Base-by-base conservation (phyloP, 2,113 vertebrate species). In the Ginglymostoma cirratum region DNA sequence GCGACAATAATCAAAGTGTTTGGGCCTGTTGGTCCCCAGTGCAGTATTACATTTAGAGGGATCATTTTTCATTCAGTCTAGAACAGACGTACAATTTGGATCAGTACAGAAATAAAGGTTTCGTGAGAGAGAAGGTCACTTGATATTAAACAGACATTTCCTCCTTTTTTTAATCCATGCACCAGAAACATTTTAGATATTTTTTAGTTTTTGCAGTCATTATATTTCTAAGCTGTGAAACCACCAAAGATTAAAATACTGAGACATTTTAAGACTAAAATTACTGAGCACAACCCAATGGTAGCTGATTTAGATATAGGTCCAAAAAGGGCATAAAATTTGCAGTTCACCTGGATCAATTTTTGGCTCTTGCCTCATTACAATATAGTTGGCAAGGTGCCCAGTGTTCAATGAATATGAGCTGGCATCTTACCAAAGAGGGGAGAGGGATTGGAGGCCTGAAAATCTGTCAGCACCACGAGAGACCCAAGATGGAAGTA, bases 91-190 rank as follows among this genome's bases (percentile, higher is more conserved):
- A 72, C 61, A 94, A 94, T 69, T 94, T 94, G 61, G 65, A 94
- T 67, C 38, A 70, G 38, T 12, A 48, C 42, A 95, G 93, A 48
- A 27, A 42, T 69, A 95, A 69, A 61, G 42, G n/a, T 38, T 67
- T 69, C 48, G 67, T 24, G 38, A 72, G 96, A 95, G 1, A 72
- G 96, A 94, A 76, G 27, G 66, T 45, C 93, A 48, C 67, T 27
- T 27, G 67, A 95, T 95, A 70, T 12, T 45, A 95, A 95, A 38
- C 93, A 95, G 93, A 95, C 12, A 72, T 34, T 95, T 95, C 93
- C 93, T 72, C 23, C 24, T 67, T 89, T 93, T 67, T 3, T 14
- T 24, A 95, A 45, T 72, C 69, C 24, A 3, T 27, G 23, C 69
- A 34, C 94, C 6, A 12, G 38, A 27, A 67, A 72, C 69, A 70